Evolutionary conservation across 2,113 vertebrate species (phyloP).

Genomic region (Prionailurus bengalensis): DNA sequence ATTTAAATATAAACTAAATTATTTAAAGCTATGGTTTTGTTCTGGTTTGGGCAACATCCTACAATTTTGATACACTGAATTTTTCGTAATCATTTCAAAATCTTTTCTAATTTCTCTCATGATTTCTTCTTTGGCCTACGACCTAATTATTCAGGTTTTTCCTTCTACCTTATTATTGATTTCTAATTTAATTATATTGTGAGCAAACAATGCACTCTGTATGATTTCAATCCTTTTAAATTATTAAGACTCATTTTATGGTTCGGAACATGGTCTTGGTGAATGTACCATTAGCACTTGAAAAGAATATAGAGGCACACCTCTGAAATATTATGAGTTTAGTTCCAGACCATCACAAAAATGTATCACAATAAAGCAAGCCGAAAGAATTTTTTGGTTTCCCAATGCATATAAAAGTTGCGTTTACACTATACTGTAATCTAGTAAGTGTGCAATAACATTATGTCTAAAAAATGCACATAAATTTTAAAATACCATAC

Average conservation of each 20-base stretch:
- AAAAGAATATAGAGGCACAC: constrained; percentile 12
- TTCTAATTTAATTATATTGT: constrained; percentile 53
- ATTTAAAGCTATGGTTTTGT: constrained; percentile 44
- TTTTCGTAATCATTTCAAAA: constrained; percentile 36
- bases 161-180: neutral
- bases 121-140: constrained; percentile 7
- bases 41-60: neutral
- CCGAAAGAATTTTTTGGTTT: neutral
- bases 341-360: neutral
- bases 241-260: constrained; percentile 40
- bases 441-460: neutral
- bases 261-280: neutral
- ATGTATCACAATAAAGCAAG: neutral
- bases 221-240: constrained; percentile 33
- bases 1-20: constrained; percentile 29
- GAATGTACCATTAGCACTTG: neutral
- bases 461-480: neutral
- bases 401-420: neutral
- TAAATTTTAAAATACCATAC: neutral
- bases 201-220: neutral
- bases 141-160: constrained; percentile 16
- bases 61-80: constrained; percentile 30
- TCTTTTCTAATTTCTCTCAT: neutral
- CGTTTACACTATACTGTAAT: neutral
- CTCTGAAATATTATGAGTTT: neutral